Evolutionary conservation across 2,888 invertebrate species (phyloP), one percentile per base, ranked within the genome.

Genomic region (Deilephila elpenor): DNA sequence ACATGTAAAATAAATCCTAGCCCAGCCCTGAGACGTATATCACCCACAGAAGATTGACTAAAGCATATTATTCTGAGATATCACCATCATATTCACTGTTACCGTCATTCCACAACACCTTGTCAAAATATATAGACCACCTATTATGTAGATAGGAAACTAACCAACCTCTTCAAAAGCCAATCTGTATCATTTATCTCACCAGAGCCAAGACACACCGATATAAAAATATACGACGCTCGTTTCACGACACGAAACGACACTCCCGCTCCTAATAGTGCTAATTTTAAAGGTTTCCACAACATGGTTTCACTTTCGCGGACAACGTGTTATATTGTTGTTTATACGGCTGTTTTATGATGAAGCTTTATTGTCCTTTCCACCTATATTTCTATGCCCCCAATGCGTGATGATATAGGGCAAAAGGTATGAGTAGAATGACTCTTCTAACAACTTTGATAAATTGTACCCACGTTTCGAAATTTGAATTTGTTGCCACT

Each of bases 241-340:
- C 73, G 75, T 72, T n/a, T 25, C 59, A 20, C 32, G 53, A 78
- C 78, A 78, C 53, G 77, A 70, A 77, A 78, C 70, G 56, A 73
- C 75, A 78, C 78, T 78, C 70, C 32, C 44, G 71, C 60, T 72
- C 29, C 44, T 72, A 53, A 71, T 62, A 74, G 59, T 73, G 59
- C 44, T 78, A 64, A 74, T 77, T 73, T 74, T 74, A 70, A 72
- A 61, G 74, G 70, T 59, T 56, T 44, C 25, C 64, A 29, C 44
- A 51, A 71, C 71, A 71, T 29, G 71, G 56, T 34, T 64, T 72
- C 64, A 67, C 72, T 64, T 64, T 67, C 25, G 64, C 34, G 64
- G 60, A 70, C 59, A 73, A 20, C 29, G 8, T 53, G 51, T 73
- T 70, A 73, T 70, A 73, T 73, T 61, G 70, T 67, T 60, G 73